phyloP scores from a whole-genome alignment of 2,113 vertebrate species.

The Kobus ellipsiprymnus region DNA sequence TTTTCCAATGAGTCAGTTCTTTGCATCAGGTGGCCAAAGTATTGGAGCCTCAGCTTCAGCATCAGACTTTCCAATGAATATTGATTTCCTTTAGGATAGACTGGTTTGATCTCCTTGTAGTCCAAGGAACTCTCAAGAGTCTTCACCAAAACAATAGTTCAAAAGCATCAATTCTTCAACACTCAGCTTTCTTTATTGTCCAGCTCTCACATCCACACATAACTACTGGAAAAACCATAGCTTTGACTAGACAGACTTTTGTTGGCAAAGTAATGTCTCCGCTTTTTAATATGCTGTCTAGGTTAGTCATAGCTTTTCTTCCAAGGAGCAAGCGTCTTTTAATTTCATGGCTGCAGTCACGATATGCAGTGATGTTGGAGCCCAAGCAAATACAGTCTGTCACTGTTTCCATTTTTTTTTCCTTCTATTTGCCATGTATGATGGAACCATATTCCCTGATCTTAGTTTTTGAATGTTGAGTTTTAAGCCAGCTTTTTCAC shows the following conservation, averaged over 20 bases:
- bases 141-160: neutral
- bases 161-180: neutral
- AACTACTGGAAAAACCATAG: neutral
- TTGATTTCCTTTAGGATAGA: neutral
- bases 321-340: neutral
- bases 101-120: neutral
- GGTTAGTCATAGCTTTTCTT: neutral
- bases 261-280: neutral
- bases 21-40: neutral
- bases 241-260: neutral
- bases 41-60: neutral
- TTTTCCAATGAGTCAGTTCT: neutral
- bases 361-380: neutral
- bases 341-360: neutral
- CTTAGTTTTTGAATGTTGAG: neutral
- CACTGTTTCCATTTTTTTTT: neutral
- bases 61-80: neutral
- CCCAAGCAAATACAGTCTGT: neutral
- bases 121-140: neutral
- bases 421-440: neutral
- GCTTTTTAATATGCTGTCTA: neutral
- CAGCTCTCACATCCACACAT: neutral
- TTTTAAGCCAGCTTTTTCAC: neutral
- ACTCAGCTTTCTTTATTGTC: neutral
- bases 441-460: neutral